Evolutionary conservation across 2,797 vertebrate species (phyloP), one percentile per base, ranked within the genome.

Genomic region (Microchirus variegatus): DNA sequence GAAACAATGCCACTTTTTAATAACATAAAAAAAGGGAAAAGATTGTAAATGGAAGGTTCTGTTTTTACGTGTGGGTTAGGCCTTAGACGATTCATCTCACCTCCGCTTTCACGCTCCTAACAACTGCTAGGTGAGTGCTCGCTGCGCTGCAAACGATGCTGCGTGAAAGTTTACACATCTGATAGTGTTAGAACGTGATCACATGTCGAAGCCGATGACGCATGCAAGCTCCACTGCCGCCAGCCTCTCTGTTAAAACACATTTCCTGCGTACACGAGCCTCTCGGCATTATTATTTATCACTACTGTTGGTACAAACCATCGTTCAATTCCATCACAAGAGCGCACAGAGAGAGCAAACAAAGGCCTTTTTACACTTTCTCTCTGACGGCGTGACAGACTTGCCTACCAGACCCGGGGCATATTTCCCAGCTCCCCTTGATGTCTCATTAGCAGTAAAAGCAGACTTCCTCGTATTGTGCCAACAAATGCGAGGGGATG

Each of bases 371-470:
- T 51, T 44, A 35, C 13, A 14, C 18, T 12, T 38, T n/a, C 35
- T 17, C 22, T 31, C 22, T 5, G 16, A 44, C 40, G n/a, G n/a
- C n/a, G n/a, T 17, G 43, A 13, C 41, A 16, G 14, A n/a, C 55
- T 0, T 12, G 72, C 57, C 68, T 47, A 58, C 46, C 65, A 61
- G 64, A 71, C 69, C 58, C 68, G 58, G 1, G 58, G 70, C 63
- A 63, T 59, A 76, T 75, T 83, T 67, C 69, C 70, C 57, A 44
- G 45, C 78, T 75, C 77, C 78, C 67, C 73, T 84, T 85, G 81
- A 81, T 78, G 79, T 86, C 80, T 88, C 86, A 87, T 89, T 89
- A 89, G 77, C 55, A 76, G 78, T 66, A 78, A 63, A 82, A 61
- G 65, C 75, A 77, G 71, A 65, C 68, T 80, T 82, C 80, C 75